Base-by-base conservation (phyloP, 2,113 vertebrate genomes). In the Pica pica region DNA sequence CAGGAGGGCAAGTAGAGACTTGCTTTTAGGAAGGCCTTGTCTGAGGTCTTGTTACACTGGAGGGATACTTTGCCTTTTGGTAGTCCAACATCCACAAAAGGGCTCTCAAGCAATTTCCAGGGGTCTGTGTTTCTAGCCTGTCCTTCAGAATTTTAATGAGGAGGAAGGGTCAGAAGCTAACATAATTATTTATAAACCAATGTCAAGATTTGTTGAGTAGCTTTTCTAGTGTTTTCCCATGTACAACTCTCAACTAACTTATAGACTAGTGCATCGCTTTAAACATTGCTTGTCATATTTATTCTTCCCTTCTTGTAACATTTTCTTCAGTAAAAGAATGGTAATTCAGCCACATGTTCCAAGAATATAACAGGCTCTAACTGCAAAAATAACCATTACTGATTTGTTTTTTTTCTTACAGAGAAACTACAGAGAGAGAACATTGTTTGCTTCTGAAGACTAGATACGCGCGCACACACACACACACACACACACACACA, bases 351-450 rank as follows among this genome's bases (percentile, higher is more conserved):
- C 52, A n/a, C 57, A n/a, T n/a, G 24, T 88, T 94, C 44, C 71
- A 96, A 81, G 77, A 95, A 88, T 75, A 30, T 41, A 87, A 47
- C 39, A 88, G 22, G 14, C 55, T 85, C 67, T 83, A 91, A 80
- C 63, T 90, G 64, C 55, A 90, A 94, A 93, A 90, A 90, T 89
- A 92, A 37, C n/a, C 49, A 88, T 31, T 77, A 70, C 15, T 41
- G 33, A 86, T 93, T 88, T 91, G 52, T 24, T 86, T 86, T 88
- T 95, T 96, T 74, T 37, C 60, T 86, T 80, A 77, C 55, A 80
- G 18, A 80, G 33, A 80, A 83, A 70, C 42, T 68, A 81, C 39
- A 75, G 30, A 80, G 33, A 94, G 46, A 42, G 35, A 80, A 80
- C 21, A 67, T 5, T 1, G 1, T 80, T 78, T 83, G 65, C 59